Evolutionary conservation across 1,140 invertebrate species (phyloP), one percentile per base, ranked within the genome.

Genomic region (Drosophila takahashii): DNA sequence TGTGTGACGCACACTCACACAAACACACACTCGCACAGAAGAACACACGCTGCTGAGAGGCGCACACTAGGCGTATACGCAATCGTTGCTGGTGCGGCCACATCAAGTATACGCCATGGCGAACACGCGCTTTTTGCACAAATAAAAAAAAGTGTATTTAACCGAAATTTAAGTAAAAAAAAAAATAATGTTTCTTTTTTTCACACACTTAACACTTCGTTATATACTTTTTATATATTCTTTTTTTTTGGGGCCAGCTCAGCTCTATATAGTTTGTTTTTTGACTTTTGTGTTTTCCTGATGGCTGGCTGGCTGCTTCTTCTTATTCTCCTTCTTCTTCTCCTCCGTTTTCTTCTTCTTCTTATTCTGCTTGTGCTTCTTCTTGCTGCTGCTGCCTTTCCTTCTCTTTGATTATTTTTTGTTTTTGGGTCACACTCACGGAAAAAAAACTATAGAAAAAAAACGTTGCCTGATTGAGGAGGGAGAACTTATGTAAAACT

Each of bases 31-130:
- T 32, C 29, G 11, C 60, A 44, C 48, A 50, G 37, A 69, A 54
- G 65, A 53, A 54, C 32, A 57, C 41, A 65, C 45, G 37, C 54
- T 26, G 26, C 15, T 44, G 10, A 51, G 37, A 42, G 11, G 29
- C 34, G 48, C 47, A 29, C 57, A 73, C 65, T 69, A 75, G 69
- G 78, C 83, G 81, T 87, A 86, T 86, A 86, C 81, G 81, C 83
- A 86, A 86, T 83, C 80, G 51, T 71, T 70, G 58, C 60, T 64
- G 18, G 36, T 69, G 66, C 36, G 45, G 34, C 61, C 78, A 76
- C 67, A 86, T 81, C 45, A 86, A 86, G 78, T 81, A 86, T 79
- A 86, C 81, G 78, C 78, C 81, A 81, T 65, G 79, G 45, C 60
- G 26, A 60, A 66, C 66, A 70, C 79, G 58, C 79, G 74, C 79